A percentile compares a stretch with the other conserved stretches of the same genome.
These are phyloP conservation scores for Gobiocypris rarus DNA, from an alignment of 2,113 vertebrate species.

Conservation along the genomic window DNA sequence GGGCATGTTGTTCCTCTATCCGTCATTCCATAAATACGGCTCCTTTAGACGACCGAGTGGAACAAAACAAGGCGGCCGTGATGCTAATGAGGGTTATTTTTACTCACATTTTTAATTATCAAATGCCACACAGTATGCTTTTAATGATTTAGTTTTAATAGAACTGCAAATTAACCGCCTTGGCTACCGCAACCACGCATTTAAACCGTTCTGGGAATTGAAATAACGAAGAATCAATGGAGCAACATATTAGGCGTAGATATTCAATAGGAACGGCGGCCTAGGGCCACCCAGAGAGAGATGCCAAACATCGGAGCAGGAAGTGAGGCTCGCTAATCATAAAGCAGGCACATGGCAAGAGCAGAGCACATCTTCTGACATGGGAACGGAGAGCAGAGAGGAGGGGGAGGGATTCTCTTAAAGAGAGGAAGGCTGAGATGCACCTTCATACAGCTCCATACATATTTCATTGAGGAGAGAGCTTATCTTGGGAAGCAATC, in stretches of 20 bases:
- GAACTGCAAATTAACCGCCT: slow-evolving; percentile 70
- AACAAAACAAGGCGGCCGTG: slow-evolving; percentile 50
- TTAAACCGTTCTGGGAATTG: slow-evolving; percentile 65
- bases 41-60: slow-evolving; percentile 65
- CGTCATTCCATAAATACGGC: slow-evolving; percentile 57
- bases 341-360: slow-evolving; percentile 21
- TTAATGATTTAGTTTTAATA: slow-evolving; percentile 77
- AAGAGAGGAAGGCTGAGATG: slow-evolving; percentile 62
- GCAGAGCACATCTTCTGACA: neutral
- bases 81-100: slow-evolving; percentile 72
- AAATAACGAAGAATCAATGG: slow-evolving; percentile 78
- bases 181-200: slow-evolving; percentile 58
- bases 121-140: slow-evolving; percentile 67
- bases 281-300: neutral
- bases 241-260: slow-evolving; percentile 75
- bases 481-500: slow-evolving; percentile 69
- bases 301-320: neutral
- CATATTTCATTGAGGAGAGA: slow-evolving; percentile 65
- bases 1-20: slow-evolving; percentile 49
- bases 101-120: slow-evolving; percentile 72
- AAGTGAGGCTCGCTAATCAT: neutral
- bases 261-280: slow-evolving; percentile 61
- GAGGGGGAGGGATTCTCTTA: slow-evolving; percentile 43
- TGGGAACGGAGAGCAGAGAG: slow-evolving; percentile 12
- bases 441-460: slow-evolving; percentile 64